These are phyloP conservation scores for Xiphorhynchus elegans DNA, from an alignment of 2,113 vertebrate species.

Conservation along the genomic window DNA sequence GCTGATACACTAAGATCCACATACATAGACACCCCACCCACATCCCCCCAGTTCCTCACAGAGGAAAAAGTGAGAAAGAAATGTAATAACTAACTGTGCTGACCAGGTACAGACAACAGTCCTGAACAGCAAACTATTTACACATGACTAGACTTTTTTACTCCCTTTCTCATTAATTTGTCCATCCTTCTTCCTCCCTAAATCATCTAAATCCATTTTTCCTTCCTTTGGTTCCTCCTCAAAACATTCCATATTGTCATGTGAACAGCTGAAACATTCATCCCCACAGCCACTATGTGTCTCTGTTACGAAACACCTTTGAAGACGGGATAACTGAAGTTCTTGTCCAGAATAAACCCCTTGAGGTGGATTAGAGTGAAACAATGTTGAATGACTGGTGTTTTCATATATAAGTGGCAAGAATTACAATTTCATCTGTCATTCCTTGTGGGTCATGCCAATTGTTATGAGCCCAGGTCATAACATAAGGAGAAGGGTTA, in stretches of 20 bases:
- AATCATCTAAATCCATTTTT: neutral
- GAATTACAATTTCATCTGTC: neutral
- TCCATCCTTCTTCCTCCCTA: neutral
- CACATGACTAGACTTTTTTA: neutral
- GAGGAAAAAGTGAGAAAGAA: neutral
- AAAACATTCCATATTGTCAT: neutral
- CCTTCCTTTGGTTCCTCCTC: neutral
- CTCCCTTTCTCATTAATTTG: neutral
- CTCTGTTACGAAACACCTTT: neutral
- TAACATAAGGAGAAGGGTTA: neutral
- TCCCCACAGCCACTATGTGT: rapidly evolving
- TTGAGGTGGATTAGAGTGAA: neutral
- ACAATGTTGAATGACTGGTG: neutral
- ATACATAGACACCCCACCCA: rapidly evolving
- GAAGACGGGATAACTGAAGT: neutral
- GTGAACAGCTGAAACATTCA: neutral
- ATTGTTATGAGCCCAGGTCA: neutral
- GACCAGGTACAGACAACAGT: rapidly evolving
- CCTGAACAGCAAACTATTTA: neutral
- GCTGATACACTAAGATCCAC: neutral
- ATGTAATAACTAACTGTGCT: neutral
- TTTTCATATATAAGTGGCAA: neutral
- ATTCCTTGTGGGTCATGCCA: neutral
- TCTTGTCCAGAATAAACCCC: neutral
- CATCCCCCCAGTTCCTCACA: neutral